Conservation (phyloP, 2,888 invertebrate species). For the Epinotia demarniana region DNA sequence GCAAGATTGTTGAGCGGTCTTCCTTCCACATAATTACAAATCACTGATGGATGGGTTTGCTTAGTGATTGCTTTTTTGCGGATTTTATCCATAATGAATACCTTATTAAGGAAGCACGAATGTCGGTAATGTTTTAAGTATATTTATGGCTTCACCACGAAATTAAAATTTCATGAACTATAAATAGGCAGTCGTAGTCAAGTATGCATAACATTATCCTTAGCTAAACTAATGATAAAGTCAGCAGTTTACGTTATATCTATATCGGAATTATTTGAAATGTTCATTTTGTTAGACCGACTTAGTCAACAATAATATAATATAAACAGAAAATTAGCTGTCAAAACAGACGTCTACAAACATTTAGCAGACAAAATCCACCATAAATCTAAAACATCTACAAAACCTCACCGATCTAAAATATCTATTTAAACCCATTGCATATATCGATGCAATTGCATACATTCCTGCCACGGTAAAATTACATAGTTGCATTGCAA, state of each 20-base stretch:
- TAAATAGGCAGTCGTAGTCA: background rate
- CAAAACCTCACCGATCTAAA: background rate
- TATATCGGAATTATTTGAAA: background rate
- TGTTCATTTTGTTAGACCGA: background rate
- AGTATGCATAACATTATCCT: background rate
- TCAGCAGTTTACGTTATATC: no score
- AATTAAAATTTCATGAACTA: slow-evolving; percentile 11
- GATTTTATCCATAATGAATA: slow-evolving; percentile 31
- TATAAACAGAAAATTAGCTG: background rate
- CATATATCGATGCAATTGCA: slow-evolving; percentile 51
- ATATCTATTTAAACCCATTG: slow-evolving; percentile 45
- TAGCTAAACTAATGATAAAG: background rate
- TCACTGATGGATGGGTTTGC: slow-evolving; percentile 33
- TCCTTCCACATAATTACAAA: slow-evolving; percentile 56
- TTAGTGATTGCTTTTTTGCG: slow-evolving; percentile 38
- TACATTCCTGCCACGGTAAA: slow-evolving; percentile 66
- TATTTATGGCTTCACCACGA: slow-evolving; percentile 7
- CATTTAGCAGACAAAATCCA: background rate
- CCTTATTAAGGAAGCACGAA: slow-evolving; percentile 24
- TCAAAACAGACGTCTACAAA: background rate
- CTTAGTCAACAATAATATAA: background rate
- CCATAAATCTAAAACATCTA: background rate
- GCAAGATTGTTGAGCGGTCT: slow-evolving; percentile 53
- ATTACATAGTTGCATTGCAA: slow-evolving; percentile 71
- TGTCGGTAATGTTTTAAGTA: slow-evolving; percentile 18